Evolutionary conservation across 37 sponge, comb jelly and placozoan genomes (phyloP), one percentile per base, ranked within the genome.

Genomic region (Haliclona indistincta): DNA sequence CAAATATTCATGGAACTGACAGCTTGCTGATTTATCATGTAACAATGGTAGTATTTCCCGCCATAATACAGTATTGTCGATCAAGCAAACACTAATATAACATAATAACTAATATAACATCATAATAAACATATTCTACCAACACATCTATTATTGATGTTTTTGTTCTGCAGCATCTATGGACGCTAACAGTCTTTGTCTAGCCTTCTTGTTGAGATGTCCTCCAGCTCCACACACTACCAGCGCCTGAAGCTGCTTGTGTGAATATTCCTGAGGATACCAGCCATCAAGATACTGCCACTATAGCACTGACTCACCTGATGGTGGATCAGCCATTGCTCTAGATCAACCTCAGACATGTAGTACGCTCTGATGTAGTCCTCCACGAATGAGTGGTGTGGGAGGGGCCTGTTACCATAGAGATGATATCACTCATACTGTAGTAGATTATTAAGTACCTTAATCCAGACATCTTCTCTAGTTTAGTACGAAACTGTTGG

Each of bases 281-380:
- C 37, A 76, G 51, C 3, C 6, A 37, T 39, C 17, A 68, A 20
- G 3, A 43, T 39, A 5, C 15, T 37, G 25, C 34, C 2, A 68
- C 45, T 37, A 43, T 4, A 22, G 8, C 51, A 17, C 15, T 7
- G 0, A 81, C 73, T 63, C 39, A 92, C 86, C 34, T 64, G 81
- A 43, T 96, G 86, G 17, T 88, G 67, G 76, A 77, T 61, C 7
- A 96, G 52, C 96, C 96, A 96, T 8, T 74, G 54, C 40, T 85
- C 87, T 11, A 94, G 65, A 49, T 96, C 93, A 7, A 35, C 55
- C 66, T 96, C 97, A 42, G 94, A 67, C 33, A 96, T 55, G 56
- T 96, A 96, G 54, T 90, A 96, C 28, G 97, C 97, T 64, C 86
- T 96, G 34, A 96, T 79, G 67, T 94, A 96, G 45, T 90, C 90